These are phyloP conservation scores for Volucella zonaria DNA, from an alignment of 2,888 invertebrate genomes.

Conservation along the genomic window DNA sequence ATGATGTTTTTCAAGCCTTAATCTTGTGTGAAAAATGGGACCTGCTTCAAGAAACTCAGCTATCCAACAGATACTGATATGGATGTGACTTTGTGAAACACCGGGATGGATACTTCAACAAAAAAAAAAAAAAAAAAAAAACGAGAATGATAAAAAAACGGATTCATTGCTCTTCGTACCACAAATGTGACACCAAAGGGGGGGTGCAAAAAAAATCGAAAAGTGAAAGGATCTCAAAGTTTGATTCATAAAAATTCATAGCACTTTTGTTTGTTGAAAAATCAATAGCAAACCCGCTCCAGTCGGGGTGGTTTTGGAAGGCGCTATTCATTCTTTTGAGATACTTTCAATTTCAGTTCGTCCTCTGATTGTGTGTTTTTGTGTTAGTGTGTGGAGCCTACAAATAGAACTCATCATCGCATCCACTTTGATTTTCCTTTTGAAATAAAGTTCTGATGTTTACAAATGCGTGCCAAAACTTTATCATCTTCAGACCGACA, in stretches of 20 bases:
- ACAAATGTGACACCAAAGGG: not conserved
- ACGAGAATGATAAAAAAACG: not conserved
- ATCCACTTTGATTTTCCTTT: constrained; percentile 39
- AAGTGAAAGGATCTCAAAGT: constrained; percentile 39
- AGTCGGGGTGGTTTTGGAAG: not conserved
- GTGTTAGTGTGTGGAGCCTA: not conserved
- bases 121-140: not conserved
- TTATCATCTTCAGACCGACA: constrained; percentile 20
- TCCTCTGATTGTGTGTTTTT: not conserved
- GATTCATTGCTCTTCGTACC: not conserved
- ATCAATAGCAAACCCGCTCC: constrained; percentile 33
- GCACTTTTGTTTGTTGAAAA: constrained; percentile 27
- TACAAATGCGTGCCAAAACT: constrained; percentile 50
- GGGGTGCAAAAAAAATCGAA: not conserved
- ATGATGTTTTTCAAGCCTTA: constrained; percentile 48
- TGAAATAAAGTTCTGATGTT: constrained; percentile 45
- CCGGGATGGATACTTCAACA: not conserved
- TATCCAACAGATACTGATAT: not conserved
- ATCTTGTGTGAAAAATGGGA: constrained; percentile 64
- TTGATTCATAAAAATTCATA: constrained; percentile 59
- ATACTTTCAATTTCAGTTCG: constrained; percentile 19
- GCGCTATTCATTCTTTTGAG: not conserved
- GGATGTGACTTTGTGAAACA: constrained; percentile 14
- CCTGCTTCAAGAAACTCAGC: not conserved
- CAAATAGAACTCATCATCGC: constrained; percentile 35